Evolutionary conservation across 2,797 vertebrate species (phyloP).

Genomic region (Philypnodon macrostomus): DNA sequence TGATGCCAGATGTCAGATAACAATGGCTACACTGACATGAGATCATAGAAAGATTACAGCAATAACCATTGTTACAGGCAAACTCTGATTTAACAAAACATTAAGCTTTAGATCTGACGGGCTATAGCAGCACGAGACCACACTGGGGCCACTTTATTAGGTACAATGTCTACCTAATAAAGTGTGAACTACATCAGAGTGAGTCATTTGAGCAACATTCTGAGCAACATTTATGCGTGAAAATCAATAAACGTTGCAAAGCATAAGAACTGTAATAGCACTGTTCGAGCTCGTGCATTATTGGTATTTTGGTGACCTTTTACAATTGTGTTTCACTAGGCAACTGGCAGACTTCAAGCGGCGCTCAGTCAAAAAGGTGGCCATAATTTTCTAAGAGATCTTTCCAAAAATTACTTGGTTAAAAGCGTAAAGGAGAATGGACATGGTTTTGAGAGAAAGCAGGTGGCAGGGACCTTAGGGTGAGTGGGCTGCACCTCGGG

Average conservation of each 20-base stretch:
- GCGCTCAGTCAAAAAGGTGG: background rate
- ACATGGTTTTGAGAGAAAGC: conserved; percentile 26
- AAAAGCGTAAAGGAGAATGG: conserved; percentile 7
- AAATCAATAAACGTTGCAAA: background rate
- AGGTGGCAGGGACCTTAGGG: conserved; percentile 45
- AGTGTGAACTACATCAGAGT: too few relatives aligned
- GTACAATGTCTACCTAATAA: too few relatives aligned
- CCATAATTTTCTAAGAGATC: conserved; percentile 1
- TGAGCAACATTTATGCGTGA: background rate
- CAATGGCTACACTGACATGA: too few relatives aligned
- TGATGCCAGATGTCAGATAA: too few relatives aligned
- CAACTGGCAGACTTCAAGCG: conserved; percentile 9
- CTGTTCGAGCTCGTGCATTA: background rate
- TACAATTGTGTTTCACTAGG: conserved; percentile 1
- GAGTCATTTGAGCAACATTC: conserved; percentile 8
- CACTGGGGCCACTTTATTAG: too few relatives aligned
- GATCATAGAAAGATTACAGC: too few relatives aligned
- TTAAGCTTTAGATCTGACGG: too few relatives aligned
- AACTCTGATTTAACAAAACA: too few relatives aligned
- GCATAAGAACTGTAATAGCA: background rate
- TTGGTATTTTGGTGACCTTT: conserved; percentile 6
- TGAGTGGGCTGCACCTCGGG: conserved; percentile 45
- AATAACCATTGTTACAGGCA: too few relatives aligned
- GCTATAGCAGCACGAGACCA: too few relatives aligned
- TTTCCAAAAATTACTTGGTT: conserved; percentile 9